Conservation (phyloP, 2,113 vertebrate species). For the Myotis yumanensis region DNA sequence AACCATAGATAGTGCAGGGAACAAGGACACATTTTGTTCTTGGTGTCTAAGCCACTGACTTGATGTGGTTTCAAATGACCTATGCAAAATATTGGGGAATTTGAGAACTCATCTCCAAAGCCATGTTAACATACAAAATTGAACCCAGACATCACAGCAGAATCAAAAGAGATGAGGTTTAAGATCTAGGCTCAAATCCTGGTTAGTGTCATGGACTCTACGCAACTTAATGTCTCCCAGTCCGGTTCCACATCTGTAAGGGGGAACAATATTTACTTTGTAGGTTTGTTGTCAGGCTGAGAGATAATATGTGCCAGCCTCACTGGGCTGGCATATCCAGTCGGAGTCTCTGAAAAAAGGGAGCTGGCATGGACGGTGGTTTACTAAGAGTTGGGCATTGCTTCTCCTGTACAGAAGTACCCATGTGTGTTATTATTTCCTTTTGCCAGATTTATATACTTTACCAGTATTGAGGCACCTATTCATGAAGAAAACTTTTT, state of each 20-base stretch:
- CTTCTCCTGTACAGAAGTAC: neutral
- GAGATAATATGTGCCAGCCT: neutral
- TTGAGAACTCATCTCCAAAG: neutral
- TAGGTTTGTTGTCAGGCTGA: neutral
- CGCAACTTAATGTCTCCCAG: neutral
- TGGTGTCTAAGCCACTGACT: neutral
- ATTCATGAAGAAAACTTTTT: constrained; percentile 1
- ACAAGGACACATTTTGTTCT: neutral
- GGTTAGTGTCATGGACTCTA: neutral
- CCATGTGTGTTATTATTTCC: neutral
- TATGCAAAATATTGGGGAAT: neutral
- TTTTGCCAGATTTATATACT: neutral
- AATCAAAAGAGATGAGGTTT: neutral
- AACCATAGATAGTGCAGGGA: neutral
- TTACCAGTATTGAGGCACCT: neutral
- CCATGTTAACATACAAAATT: neutral
- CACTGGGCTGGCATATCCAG: neutral
- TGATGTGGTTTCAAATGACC: neutral
- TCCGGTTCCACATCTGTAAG: neutral
- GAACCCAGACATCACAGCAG: neutral
- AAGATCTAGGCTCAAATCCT: neutral
- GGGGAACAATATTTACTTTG: neutral
- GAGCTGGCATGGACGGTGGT: neutral
- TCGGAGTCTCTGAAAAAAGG: neutral
- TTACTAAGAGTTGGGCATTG: neutral